These are phyloP conservation scores for Macquaria ambigua DNA, from an alignment of 2,113 vertebrate species.

Conservation along the genomic window DNA sequence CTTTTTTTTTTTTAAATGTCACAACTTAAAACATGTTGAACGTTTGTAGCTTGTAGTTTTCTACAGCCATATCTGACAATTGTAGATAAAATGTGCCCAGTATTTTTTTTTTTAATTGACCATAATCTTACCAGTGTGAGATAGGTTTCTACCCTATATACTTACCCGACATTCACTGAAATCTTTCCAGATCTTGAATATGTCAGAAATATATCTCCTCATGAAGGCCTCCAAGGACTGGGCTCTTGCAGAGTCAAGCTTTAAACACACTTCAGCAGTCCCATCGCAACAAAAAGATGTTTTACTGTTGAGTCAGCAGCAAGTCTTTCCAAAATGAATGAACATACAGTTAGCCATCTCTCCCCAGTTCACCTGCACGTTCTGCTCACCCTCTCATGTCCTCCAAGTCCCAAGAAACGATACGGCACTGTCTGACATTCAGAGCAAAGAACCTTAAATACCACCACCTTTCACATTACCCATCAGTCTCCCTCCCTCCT, in stretches of 20 bases:
- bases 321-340: constrained; percentile 21
- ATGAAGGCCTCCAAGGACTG: constrained; percentile 11
- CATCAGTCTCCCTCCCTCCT: constrained; percentile 73
- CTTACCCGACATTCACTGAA: constrained; percentile 57
- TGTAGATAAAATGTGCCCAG: background rate
- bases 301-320: constrained; percentile 28
- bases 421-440: constrained; percentile 69
- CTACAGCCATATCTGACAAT: background rate
- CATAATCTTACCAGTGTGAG: background rate
- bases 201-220: constrained; percentile 40
- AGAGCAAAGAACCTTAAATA: constrained; percentile 78
- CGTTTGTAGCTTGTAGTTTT: background rate
- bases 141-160: constrained; percentile 19
- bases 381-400: constrained; percentile 45
- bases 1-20: background rate
- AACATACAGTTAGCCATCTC: constrained; percentile 38
- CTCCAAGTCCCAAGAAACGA: constrained; percentile 51
- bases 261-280: constrained; percentile 29
- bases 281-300: constrained; percentile 34
- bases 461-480: constrained; percentile 75
- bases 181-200: constrained; percentile 32
- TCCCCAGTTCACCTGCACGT: constrained; percentile 59
- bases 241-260: constrained; percentile 13
- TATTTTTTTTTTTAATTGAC: background rate
- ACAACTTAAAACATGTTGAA: constrained; percentile 15